phyloP scores from a whole-genome alignment of 2,888 invertebrate species.

The Coelinius sp. region DNA sequence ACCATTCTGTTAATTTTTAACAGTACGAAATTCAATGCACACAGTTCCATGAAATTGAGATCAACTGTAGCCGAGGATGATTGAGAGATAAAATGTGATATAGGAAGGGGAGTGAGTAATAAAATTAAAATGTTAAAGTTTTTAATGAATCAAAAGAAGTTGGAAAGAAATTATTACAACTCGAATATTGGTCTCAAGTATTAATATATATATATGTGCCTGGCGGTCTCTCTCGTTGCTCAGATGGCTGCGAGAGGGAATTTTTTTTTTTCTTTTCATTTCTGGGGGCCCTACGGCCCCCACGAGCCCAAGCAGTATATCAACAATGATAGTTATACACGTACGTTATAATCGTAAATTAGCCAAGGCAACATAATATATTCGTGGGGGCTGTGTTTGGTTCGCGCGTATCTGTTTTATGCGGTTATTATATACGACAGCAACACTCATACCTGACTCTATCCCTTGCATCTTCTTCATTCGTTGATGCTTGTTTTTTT shows the following conservation, averaged over 20 bases:
- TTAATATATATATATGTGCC: conserved; percentile 32
- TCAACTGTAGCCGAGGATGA: not conserved
- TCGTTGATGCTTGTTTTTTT: conserved; percentile 31
- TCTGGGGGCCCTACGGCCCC: conserved; percentile 29
- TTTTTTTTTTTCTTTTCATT: conserved; percentile 33
- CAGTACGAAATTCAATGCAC: conserved; percentile 12
- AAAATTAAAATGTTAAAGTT: conserved; percentile 36
- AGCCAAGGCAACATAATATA: conserved; percentile 71
- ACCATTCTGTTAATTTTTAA: conserved; percentile 10
- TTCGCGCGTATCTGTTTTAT: conserved; percentile 71
- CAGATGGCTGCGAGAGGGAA: conserved; percentile 10
- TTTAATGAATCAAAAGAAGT: conserved; percentile 27
- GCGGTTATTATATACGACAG: conserved; percentile 71
- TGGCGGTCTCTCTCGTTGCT: conserved; percentile 14
- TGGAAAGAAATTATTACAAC: conserved; percentile 35
- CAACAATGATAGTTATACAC: conserved; percentile 72
- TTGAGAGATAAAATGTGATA: conserved; percentile 22
- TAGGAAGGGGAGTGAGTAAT: not conserved
- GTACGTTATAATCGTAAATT: conserved; percentile 72
- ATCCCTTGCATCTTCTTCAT: conserved; percentile 41
- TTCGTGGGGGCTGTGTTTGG: conserved; percentile 62
- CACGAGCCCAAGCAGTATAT: conserved; percentile 65
- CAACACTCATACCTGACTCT: conserved; percentile 66
- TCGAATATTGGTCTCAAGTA: conserved; percentile 29
- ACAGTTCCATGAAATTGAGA: conserved; percentile 2